Base-by-base conservation (phyloP, 1,140 invertebrate species). In the Chironomus tepperi region DNA sequence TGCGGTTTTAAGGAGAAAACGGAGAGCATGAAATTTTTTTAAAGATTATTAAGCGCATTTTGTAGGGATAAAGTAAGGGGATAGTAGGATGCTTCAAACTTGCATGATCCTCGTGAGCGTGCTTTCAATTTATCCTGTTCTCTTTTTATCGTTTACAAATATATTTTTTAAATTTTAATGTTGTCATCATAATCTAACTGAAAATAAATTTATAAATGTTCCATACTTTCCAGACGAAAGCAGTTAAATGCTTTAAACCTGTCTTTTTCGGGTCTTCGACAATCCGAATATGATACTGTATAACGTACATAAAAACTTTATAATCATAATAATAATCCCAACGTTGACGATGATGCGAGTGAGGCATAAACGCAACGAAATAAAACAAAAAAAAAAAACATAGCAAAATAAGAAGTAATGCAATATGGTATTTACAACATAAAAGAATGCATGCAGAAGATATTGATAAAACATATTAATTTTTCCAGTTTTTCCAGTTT, bases 391-490 rank as follows among this genome's bases (percentile, higher is more conserved):
- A 34, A 34, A 34, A 34, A 34, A 34, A 34, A 34, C 24, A 34
- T n/a, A 57, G 47, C 7, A 7, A 57, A 57, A 7, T 12, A 57
- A 70, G 7, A 70, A 70, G 19, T 19, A 70, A 70, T 70, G 65
- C 65, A 19, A 70, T 70, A 70, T 70, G 65, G 65, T 70, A 70
- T 70, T 70, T 70, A 70, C 65, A 70, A 70, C 18, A 70, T 70
- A 70, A 70, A 70, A 70, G 65, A 70, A 70, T 70, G 65, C 65
- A 70, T 70, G 65, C n/a, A 70, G 65, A 70, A 57, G n/a, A 70
- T 70, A 70, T 70, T 70, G 65, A 70, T 70, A 70, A 70, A 70
- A 70, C 65, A 70, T 57, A 57, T 70, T 70, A 70, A 70, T 70
- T 70, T 57, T 70, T 70, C 65, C n/a, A 70, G 65, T 70, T 70